A percentile compares a stretch with the other conserved stretches of the same genome.
Conservation (phyloP, 2,113 vertebrate species). For the Crotalus viridis region DNA sequence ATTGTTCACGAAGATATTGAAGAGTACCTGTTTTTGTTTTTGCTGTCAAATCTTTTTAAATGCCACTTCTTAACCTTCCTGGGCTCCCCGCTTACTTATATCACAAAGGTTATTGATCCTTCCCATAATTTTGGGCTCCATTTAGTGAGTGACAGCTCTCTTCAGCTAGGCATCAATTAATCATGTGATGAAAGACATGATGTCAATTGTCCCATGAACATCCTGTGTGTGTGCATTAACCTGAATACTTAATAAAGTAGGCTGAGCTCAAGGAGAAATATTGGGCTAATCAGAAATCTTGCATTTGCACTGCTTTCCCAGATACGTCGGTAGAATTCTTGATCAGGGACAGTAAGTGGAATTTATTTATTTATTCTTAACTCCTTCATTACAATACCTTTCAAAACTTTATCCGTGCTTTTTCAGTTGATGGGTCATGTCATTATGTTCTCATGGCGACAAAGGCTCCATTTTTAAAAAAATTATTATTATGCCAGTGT, state of each 20-base stretch:
- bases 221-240: neutral
- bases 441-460: neutral
- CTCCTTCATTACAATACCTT: neutral
- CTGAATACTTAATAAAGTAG: neutral
- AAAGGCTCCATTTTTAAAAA: constrained; percentile 1
- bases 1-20: neutral
- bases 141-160: neutral
- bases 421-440: neutral
- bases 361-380: neutral
- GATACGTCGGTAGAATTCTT: neutral
- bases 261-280: neutral
- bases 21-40: neutral
- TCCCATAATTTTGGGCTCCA: too few relatives aligned
- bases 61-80: neutral
- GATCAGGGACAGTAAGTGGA: neutral
- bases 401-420: neutral
- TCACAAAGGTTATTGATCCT: neutral
- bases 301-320: neutral
- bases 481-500: constrained; percentile 6
- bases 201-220: neutral
- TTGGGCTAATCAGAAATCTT: neutral
- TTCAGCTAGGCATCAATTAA: neutral
- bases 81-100: neutral
- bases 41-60: neutral
- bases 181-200: neutral